Conservation (phyloP, 2,888 invertebrate genomes). For the Odontothrips loti region DNA sequence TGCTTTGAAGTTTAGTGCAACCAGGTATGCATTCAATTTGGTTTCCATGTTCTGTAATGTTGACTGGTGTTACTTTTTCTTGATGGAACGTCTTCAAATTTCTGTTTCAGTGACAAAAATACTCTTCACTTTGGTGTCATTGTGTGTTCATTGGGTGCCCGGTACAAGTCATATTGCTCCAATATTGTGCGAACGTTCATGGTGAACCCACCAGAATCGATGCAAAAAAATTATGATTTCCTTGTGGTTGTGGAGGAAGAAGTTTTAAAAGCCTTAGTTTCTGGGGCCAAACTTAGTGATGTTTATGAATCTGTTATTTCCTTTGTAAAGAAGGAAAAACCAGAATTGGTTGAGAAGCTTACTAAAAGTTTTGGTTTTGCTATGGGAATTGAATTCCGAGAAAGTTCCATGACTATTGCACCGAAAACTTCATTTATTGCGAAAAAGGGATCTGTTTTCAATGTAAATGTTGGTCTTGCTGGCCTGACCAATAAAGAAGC, state of each 20-base stretch:
- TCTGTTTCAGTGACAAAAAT: conserved; percentile 77
- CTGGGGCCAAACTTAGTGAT: conserved; percentile 76
- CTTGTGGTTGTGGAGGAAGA: conserved; percentile 85
- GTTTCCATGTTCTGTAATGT: conserved; percentile 10
- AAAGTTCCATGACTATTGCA: conserved; percentile 86
- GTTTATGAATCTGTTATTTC: conserved; percentile 81
- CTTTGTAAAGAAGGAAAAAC: conserved; percentile 80
- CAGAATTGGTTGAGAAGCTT: conserved; percentile 78
- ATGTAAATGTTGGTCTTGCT: conserved; percentile 87
- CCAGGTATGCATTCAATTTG: conserved; percentile 46
- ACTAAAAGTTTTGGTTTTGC: conserved; percentile 96
- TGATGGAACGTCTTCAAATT: conserved; percentile 4
- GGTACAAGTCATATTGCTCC: conserved; percentile 97
- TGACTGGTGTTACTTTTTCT: conserved; percentile 21
- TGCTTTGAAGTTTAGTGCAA: conserved; percentile 92
- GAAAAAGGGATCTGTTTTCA: conserved; percentile 94
- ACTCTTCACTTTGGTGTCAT: conserved; percentile 93
- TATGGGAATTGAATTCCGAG: conserved; percentile 97
- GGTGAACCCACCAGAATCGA: conserved; percentile 78
- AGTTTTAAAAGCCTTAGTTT: conserved; percentile 74
- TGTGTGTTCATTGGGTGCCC: conserved; percentile 87
- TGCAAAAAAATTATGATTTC: conserved; percentile 85
- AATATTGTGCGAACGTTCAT: conserved; percentile 94
- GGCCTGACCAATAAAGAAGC: conserved; percentile 78
- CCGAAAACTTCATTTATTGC: conserved; percentile 77